phyloP scores from a whole-genome alignment of 2,113 vertebrate genomes.

The Hylia prasina region DNA sequence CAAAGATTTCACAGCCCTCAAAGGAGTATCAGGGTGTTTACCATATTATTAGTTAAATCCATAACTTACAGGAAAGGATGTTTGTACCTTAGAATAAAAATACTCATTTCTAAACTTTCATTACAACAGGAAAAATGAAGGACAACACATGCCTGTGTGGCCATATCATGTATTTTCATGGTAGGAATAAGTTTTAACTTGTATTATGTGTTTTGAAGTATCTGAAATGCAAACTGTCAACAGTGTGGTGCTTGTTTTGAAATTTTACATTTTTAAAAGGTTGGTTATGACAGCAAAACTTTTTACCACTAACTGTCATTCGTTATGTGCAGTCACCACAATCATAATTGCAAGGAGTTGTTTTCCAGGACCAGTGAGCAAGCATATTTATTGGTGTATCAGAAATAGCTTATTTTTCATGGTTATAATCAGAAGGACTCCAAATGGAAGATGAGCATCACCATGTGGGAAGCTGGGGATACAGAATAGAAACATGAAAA shows the following conservation, averaged over 20 bases:
- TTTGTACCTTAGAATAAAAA: neutral
- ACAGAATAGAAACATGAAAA: slow-evolving; percentile 43
- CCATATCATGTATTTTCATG: neutral
- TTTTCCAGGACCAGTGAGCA: slow-evolving; percentile 5
- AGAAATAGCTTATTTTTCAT: slow-evolving; percentile 63
- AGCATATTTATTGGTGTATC: slow-evolving; percentile 37
- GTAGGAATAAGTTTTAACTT: neutral
- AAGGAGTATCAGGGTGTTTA: neutral
- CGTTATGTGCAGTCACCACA: slow-evolving; percentile 28
- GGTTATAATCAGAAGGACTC: slow-evolving; percentile 28
- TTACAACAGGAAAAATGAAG: neutral
- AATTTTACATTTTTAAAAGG: slow-evolving; percentile 20
- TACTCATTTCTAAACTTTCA: neutral
- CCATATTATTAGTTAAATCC: neutral
- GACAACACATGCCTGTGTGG: neutral
- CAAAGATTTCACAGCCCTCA: neutral
- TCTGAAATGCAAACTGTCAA: neutral
- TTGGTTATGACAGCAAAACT: slow-evolving; percentile 1
- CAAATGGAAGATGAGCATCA: slow-evolving; percentile 56
- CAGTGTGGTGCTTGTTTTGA: slow-evolving; percentile 4
- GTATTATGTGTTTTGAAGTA: neutral
- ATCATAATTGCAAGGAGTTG: slow-evolving; percentile 36
- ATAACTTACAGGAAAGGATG: neutral
- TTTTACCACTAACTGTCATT: slow-evolving; percentile 22
- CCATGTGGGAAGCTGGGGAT: slow-evolving; percentile 30